Evolutionary conservation across 2,888 invertebrate species (phyloP).

Genomic region (Rotaria sp.): DNA sequence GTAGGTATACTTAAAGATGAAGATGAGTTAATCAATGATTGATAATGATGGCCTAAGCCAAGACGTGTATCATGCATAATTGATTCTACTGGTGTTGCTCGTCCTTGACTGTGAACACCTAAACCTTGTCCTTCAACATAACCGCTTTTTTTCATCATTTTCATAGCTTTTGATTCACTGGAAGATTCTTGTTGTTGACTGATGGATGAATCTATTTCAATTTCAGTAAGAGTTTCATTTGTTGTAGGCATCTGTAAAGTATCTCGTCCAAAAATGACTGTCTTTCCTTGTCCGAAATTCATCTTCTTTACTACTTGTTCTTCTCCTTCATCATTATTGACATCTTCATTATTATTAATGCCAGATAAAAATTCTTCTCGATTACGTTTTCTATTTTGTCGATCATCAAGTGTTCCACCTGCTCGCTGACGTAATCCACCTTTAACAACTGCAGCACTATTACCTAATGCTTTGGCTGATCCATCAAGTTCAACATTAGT

Average conservation of each 20-base stretch:
- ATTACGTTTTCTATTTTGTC: background rate
- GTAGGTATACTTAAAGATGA: background rate
- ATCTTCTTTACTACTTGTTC: background rate
- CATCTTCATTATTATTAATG: background rate
- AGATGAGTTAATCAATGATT: background rate
- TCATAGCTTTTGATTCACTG: background rate
- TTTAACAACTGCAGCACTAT: background rate
- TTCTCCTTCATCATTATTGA: background rate
- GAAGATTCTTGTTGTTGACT: background rate
- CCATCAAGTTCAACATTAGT: background rate
- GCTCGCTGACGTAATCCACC: background rate
- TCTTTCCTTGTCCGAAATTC: background rate
- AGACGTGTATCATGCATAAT: background rate
- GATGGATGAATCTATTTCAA: background rate
- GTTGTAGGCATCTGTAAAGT: too few species aligned
- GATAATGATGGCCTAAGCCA: constrained; percentile 9
- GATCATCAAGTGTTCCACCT: background rate
- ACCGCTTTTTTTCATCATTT: background rate
- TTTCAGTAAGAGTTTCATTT: background rate
- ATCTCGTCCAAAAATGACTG: background rate
- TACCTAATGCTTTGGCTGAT: background rate
- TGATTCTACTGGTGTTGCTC: background rate
- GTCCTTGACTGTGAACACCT: background rate
- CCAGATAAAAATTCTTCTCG: background rate
- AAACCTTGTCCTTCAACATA: background rate